A percentile compares a stretch with the other conserved stretches of the same genome.
These are phyloP conservation scores for Chaenodraco wilsoni DNA, from an alignment of 2,797 vertebrate genomes.

Conservation along the genomic window DNA sequence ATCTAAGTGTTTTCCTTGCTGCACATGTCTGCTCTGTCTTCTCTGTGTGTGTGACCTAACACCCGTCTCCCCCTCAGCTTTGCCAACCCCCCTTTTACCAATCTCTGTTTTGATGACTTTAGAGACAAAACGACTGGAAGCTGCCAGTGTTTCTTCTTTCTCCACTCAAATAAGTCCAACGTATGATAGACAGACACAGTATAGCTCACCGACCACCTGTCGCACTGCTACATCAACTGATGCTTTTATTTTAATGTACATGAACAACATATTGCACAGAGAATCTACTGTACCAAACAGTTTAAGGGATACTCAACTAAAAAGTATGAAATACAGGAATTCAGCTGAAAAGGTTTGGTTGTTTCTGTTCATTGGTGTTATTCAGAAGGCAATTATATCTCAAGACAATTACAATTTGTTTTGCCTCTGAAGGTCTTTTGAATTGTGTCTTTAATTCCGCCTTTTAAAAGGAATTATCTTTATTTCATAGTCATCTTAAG, in stretches of 20 bases:
- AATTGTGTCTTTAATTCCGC: background rate
- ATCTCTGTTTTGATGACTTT: conserved; percentile 83
- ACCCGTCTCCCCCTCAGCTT: conserved; percentile 60
- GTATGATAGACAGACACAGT: conserved; percentile 54
- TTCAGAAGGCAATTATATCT: background rate
- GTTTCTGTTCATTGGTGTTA: conserved; percentile 37
- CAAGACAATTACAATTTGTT: background rate
- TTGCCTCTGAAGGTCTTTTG: background rate
- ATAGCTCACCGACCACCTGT: conserved; percentile 55
- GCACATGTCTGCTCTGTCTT: conserved; percentile 22
- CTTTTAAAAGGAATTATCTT: background rate
- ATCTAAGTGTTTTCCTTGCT: conserved; percentile 21
- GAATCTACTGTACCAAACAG: conserved; percentile 41
- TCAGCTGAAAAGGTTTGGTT: conserved; percentile 56
- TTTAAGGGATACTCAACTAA: conserved; percentile 66
- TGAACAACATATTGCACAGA: conserved; percentile 55
- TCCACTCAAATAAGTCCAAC: conserved; percentile 77
- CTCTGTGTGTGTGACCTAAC: conserved; percentile 43
- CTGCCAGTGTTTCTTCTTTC: conserved; percentile 86
- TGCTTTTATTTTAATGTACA: conserved; percentile 60
- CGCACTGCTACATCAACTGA: conserved; percentile 37
- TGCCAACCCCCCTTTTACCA: conserved; percentile 59
- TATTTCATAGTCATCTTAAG: background rate
- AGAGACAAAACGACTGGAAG: conserved; percentile 82
- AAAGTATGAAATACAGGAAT: conserved; percentile 73